Evolutionary conservation across 2,113 vertebrate genomes (phyloP).

Genomic region (Elanoides forficatus): DNA sequence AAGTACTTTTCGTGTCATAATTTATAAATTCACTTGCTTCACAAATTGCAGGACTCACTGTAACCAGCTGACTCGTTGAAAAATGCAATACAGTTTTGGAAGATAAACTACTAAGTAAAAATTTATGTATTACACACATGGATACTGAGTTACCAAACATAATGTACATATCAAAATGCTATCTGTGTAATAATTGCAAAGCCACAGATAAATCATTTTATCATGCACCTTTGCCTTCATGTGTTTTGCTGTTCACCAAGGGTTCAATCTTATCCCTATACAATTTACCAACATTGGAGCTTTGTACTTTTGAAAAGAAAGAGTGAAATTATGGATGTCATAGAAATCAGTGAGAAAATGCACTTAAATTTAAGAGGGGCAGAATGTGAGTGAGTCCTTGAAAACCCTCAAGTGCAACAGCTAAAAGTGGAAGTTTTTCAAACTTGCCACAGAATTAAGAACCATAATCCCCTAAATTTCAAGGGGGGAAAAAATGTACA

Average conservation of each 20-base stretch:
- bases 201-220: background rate
- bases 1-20: constrained; percentile 3
- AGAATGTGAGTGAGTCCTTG: background rate
- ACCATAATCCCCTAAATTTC: background rate
- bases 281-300: background rate
- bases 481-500: background rate
- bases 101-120: constrained; percentile 16
- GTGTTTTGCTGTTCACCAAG: background rate
- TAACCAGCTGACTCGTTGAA: background rate
- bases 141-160: background rate
- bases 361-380: background rate
- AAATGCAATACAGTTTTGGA: background rate
- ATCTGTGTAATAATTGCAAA: background rate
- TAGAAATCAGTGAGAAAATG: background rate
- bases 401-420: background rate
- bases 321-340: background rate
- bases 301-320: constrained; percentile 11
- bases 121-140: background rate
- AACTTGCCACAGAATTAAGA: background rate
- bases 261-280: background rate
- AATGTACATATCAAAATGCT: background rate
- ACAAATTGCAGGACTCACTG: background rate
- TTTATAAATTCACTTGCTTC: background rate
- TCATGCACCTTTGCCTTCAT: constrained; percentile 10
- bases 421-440: background rate